Percentiles rank a stretch among this genome's conserved stretches.
These are phyloP conservation scores for Hyperoodon ampullatus DNA, from an alignment of 2,113 vertebrate species.

Conservation along the genomic window DNA sequence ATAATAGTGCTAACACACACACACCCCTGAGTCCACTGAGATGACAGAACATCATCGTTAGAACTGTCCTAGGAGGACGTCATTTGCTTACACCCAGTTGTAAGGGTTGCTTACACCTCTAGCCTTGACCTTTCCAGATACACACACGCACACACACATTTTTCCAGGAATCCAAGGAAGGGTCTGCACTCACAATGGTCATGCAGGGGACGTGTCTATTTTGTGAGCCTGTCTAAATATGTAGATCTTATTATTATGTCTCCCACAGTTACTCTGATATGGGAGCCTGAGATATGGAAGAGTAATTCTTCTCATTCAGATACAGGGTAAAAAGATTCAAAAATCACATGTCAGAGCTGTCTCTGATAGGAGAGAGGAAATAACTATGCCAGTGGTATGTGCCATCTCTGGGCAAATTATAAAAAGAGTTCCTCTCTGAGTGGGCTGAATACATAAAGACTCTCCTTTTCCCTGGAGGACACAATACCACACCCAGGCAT, in stretches of 20 bases:
- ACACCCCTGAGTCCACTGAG: not conserved
- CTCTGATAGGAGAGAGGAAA: not conserved
- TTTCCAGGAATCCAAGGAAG: not conserved
- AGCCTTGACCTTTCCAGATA: not conserved
- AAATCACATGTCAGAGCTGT: not conserved
- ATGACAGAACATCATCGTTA: not conserved
- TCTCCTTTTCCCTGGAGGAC: not conserved
- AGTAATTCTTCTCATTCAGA: not conserved
- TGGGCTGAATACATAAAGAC: not conserved
- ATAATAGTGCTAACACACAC: not conserved
- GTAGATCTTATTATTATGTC: not conserved
- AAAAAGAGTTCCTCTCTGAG: not conserved
- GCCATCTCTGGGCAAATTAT: not conserved
- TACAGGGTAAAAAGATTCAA: not conserved
- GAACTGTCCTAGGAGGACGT: not conserved
- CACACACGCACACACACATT: not conserved
- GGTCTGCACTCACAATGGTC: not conserved
- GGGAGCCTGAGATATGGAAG: not conserved
- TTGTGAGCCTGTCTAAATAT: not conserved
- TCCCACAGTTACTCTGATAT: not conserved
- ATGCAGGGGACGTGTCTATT: not conserved
- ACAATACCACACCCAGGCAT: not conserved
- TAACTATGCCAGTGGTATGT: not conserved
- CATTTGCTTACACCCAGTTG: not conserved
- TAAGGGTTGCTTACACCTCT: not conserved